These are phyloP conservation scores for Saccopteryx leptura DNA, from an alignment of 2,113 vertebrate genomes.

Conservation along the genomic window DNA sequence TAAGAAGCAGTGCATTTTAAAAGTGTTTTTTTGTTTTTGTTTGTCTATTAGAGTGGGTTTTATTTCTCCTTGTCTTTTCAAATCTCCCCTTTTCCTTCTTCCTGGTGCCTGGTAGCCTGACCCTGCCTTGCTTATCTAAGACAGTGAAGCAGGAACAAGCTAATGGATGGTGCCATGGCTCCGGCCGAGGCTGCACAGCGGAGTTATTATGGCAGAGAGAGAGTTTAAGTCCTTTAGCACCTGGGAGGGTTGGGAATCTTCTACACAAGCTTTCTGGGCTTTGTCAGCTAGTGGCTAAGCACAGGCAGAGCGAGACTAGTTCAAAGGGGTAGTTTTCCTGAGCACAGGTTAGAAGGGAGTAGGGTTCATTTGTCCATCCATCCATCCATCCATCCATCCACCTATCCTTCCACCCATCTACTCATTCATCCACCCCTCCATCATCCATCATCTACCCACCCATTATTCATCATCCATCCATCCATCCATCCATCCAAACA, in stretches of 20 bases:
- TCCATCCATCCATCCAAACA: neutral
- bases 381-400: neutral
- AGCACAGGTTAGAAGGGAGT: neutral
- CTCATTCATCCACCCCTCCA: too few relatives aligned
- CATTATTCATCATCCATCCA: too few relatives aligned
- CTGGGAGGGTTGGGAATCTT: neutral
- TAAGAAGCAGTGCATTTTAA: conserved; percentile 14
- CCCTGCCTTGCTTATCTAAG: conserved; percentile 56
- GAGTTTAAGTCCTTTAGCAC: neutral
- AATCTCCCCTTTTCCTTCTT: neutral
- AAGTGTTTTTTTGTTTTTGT: neutral
- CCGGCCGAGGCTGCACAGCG: neutral
- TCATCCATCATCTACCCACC: neutral
- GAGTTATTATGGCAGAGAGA: neutral
- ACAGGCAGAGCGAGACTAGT: accelerated
- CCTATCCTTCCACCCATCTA: neutral
- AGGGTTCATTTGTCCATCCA: neutral
- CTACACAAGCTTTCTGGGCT: neutral
- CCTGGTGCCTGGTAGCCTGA: neutral
- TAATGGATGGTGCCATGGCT: neutral
- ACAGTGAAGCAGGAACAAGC: neutral
- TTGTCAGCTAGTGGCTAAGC: neutral
- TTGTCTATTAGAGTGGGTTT: neutral
- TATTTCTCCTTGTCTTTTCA: neutral
- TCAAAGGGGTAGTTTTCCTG: neutral